Evolutionary conservation across 2,113 vertebrate species (phyloP), one percentile per base, ranked within the genome.

Genomic region (Gobio gobio): DNA sequence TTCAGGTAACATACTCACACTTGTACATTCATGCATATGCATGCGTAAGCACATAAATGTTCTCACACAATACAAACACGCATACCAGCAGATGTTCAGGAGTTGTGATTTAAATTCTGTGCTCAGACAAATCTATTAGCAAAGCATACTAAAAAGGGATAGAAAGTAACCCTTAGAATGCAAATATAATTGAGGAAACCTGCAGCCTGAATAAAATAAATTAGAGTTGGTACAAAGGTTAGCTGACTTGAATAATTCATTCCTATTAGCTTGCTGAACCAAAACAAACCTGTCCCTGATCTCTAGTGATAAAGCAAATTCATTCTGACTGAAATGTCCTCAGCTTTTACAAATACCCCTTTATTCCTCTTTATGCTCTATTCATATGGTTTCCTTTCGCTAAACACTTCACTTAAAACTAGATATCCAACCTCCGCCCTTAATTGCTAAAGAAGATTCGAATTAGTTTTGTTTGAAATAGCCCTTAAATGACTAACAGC

Each of bases 141-240:
- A 24, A 76, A 66, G 63, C 49, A 76, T 45, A 49, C 58, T 74
- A 49, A 72, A 64, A 83, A 56, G 20, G 14, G 33, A 36, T 72
- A n/a, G 51, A 26, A 83, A 81, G 89, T 16, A 51, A 63, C 51
- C 26, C 13, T 86, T 88, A 78, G 87, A 91, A 92, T 91, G 88
- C 87, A 92, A 91, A 92, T 91, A 78, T 78, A 91, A 91, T 89
- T 88, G 89, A 83, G 77, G 85, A 85, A 90, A 90, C 87, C 85
- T 86, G 88, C 80, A 59, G 89, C 88, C 85, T 84, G 86, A 56
- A 83, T 80, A 90, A 89, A 89, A 92, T 86, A 89, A 90, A 90
- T 91, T 85, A 89, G 79, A 92, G 86, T 89, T 89, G 87, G 84
- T 91, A 88, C 83, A 91, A 88, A 91, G 84, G 78, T 79, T 85